Evolutionary conservation across 2,888 invertebrate species (phyloP), one percentile per base, ranked within the genome.

Genomic region (Druceiella hillmani): DNA sequence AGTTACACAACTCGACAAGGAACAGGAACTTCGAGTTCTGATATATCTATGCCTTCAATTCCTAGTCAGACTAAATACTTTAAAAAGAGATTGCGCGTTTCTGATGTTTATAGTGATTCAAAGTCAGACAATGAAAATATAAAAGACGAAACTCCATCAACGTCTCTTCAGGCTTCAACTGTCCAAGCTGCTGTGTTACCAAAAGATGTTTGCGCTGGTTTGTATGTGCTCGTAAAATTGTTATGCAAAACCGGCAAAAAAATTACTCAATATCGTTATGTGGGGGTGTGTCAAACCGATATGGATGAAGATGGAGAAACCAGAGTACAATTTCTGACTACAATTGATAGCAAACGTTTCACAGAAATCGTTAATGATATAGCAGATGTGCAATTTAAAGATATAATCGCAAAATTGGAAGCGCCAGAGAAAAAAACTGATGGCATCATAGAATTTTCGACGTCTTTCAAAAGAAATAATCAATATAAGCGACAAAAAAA

Each of bases 371-470:
- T 41, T 31, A 46, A 46, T 38, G 47, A 48, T 41, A 46, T 48
- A 48, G 45, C 45, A 50, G 46, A 46, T 36, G 44, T 47, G 37
- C 47, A 39, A 47, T 48, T 45, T 45, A 47, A 46, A 11, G 45
- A 49, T 34, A 43, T 43, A 36, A 48, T 48, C 33, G 46, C 43
- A 35, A 50, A 38, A 34, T 45, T 49, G 44, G 44, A 46, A 46
- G 47, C 46, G 46, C 45, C 45, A 40, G 29, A 48, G 40, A 45
- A 41, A 39, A 47, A 43, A 10, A 45, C 17, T 43, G 44, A 46
- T 33, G 41, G 42, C 36, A 47, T 49, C 16, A 31, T 43, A 44
- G 45, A 46, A 46, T 48, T 48, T 45, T 46, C 45, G 37, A 46
- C 38, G 38, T 46, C 40, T 49, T 46, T 42, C 16, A 44, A 44